Evolutionary conservation across 2,888 invertebrate species (phyloP).

Genomic region (Rambutsinella grinnellia): DNA sequence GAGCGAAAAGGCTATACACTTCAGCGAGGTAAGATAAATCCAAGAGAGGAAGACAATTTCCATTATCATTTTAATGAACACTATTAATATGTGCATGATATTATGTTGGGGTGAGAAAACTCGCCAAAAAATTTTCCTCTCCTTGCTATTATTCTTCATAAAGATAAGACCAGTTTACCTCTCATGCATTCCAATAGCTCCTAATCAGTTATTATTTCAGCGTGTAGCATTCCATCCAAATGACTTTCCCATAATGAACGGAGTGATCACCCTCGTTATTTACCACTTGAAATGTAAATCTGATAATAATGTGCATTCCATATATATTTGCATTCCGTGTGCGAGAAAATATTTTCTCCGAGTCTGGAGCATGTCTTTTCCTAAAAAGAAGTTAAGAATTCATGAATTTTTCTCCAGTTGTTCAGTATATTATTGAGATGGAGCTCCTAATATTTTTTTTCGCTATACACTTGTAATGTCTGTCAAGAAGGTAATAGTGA

Average conservation of each 20-base stretch:
- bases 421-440: too few species aligned
- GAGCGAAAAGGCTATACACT: constrained; percentile 72
- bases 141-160: too few species aligned
- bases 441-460: neutral
- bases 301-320: constrained; percentile 58
- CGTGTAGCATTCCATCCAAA: constrained; percentile 14
- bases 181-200: constrained; percentile 43
- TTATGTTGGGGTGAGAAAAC: too few species aligned
- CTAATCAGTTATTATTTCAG: constrained; percentile 51
- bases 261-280: constrained; percentile 17
- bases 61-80: neutral
- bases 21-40: constrained; percentile 70
- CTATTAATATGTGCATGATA: neutral
- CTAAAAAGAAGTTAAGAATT: too few species aligned
- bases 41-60: too few species aligned
- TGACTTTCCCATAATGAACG: constrained; percentile 1
- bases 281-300: constrained; percentile 49
- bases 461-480: neutral
- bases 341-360: neutral
- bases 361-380: neutral
- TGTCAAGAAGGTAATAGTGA: neutral
- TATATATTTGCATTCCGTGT: constrained; percentile 13
- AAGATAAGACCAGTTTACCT: too few species aligned
- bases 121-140: neutral
- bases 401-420: neutral